A percentile compares a stretch with the other conserved stretches of the same genome.
Evolutionary conservation across 2,113 vertebrate genomes (phyloP).

Genomic region (Capreolus pygargus): DNA sequence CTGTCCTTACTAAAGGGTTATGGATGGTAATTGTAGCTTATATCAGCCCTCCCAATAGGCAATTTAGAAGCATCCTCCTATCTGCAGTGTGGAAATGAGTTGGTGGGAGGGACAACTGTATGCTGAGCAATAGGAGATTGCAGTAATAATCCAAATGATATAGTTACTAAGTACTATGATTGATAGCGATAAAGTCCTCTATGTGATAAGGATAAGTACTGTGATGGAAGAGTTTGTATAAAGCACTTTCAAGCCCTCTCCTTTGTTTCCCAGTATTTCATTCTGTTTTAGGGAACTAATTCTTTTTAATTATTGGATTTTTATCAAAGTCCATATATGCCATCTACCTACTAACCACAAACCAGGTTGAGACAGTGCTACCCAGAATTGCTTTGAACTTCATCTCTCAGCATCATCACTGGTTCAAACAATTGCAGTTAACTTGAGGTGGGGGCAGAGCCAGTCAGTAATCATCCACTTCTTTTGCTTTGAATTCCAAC

Average conservation of each 20-base stretch:
- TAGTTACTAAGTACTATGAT: neutral
- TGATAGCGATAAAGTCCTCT: neutral
- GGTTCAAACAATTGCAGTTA: neutral
- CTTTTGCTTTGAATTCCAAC: conserved; percentile 21
- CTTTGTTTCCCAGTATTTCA: neutral
- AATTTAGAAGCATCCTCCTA: neutral
- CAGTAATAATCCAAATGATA: neutral
- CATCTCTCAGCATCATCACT: neutral
- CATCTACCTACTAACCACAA: neutral
- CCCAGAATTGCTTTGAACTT: conserved; percentile 18
- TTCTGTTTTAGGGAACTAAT: neutral
- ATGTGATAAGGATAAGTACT: neutral
- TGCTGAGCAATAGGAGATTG: neutral
- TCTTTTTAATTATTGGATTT: neutral
- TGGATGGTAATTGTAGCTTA: neutral
- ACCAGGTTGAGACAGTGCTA: neutral
- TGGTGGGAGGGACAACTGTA: neutral
- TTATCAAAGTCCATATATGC: neutral
- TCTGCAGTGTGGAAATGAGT: neutral
- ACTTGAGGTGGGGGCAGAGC: neutral
- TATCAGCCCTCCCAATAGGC: neutral
- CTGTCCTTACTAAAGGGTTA: neutral
- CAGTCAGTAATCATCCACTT: neutral
- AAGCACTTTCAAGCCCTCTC: neutral
- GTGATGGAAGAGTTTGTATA: neutral